Base-by-base conservation (phyloP, 2,113 vertebrate genomes). In the Dasypus novemcinctus region DNA sequence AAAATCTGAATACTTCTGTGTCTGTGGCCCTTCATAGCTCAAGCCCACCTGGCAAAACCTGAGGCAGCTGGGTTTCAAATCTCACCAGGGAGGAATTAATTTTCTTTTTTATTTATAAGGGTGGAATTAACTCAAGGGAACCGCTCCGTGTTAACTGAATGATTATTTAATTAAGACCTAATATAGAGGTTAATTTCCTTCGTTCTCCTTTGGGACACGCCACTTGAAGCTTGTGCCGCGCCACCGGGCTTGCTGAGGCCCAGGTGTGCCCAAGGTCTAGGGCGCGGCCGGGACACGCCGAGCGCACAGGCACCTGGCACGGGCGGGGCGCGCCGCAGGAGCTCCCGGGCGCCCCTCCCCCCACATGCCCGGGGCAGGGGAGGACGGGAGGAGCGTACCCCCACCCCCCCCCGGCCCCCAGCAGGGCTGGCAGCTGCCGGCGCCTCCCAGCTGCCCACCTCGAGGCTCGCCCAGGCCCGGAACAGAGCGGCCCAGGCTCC, bases 401-500 rank as follows among this genome's bases (percentile, higher is more conserved):
- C 41, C 41, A 21, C 63, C 57, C 41, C 41, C n/a, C 61, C 17
- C 5, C 11, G 25, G n/a, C n/a, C 33, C 38, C 75, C 36, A 21
- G 10, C 68, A 93, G 68, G 91, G 36, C 76, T 4, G 33, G 11
- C 79, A 78, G 68, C 61, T 49, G 46, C 68, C 61, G 91, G 87
- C 12, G n/a, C 12, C 57, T 86, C 43, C 63, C 54, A 21, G 87
- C 72, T n/a, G n/a, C 49, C 63, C 31, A 13, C 68, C 36, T 11
- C 8, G 4, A 83, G 43, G 20, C 75, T 9, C 36, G 66, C 43
- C 81, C 74, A 61, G 68, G 64, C 59, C 71, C 71, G 68, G 64
- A 90, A 92, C 25, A 97, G 52, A 95, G 81, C 79, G 36, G 66
- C 74, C 95, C 82, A 66, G 5, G 54, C 61, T 79, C 93, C 80